A percentile compares a stretch with the other conserved stretches of the same genome.
These are phyloP conservation scores for Sphenopsis melanotis DNA, from an alignment of 2,797 vertebrate species.

Conservation along the genomic window DNA sequence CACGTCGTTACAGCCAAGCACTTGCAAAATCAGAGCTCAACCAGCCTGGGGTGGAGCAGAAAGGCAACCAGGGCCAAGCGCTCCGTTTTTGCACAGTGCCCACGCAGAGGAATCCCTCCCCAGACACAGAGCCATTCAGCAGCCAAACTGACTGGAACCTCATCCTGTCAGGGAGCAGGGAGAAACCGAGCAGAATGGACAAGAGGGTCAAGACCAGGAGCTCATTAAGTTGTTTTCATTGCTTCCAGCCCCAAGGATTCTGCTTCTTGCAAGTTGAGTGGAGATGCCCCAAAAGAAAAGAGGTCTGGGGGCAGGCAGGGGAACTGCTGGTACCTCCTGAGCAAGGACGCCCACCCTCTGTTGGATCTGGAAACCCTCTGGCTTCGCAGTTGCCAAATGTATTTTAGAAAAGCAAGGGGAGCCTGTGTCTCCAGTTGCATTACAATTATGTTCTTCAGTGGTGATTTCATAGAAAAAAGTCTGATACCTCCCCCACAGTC, in stretches of 20 bases:
- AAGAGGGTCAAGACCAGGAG: background rate
- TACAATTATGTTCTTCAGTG: background rate
- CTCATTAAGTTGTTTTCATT: background rate
- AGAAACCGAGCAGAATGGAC: background rate
- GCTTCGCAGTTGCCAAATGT: background rate
- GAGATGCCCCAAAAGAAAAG: background rate
- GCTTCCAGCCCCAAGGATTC: background rate
- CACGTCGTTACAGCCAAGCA: background rate
- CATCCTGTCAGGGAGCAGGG: background rate
- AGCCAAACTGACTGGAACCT: background rate
- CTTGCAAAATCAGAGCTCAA: background rate
- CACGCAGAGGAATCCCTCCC: background rate
- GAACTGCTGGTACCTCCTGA: background rate
- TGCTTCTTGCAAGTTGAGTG: background rate
- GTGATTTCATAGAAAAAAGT: background rate
- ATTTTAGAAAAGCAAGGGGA: background rate
- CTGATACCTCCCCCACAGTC: background rate
- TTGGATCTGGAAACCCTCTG: background rate
- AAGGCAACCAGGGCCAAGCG: background rate
- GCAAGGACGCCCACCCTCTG: background rate
- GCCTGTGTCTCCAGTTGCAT: background rate
- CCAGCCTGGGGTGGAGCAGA: background rate
- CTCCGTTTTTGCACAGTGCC: accelerated
- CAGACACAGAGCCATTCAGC: accelerated
- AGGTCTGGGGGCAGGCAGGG: background rate